Conservation (phyloP, 2,797 vertebrate genomes). For the Parauchenoglanis punctatus region DNA sequence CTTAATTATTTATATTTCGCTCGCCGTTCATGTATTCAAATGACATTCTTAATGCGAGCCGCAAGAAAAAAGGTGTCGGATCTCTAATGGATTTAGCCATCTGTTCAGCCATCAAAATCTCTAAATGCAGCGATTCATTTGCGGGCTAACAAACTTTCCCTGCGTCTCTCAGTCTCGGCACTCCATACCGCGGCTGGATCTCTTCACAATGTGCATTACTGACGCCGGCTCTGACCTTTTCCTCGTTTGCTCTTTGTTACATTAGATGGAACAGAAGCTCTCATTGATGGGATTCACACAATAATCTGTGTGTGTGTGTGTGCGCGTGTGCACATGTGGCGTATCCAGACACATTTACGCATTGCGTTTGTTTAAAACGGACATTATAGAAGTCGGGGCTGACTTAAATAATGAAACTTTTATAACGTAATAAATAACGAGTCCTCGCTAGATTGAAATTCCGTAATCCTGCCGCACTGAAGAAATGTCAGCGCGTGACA, state of each 20-base stretch:
- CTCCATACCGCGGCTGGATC: conserved; percentile 1
- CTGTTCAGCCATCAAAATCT: conserved; percentile 51
- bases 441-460: neutral
- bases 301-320: conserved; percentile 27
- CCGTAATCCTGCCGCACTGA: neutral
- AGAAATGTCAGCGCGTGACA: conserved; percentile 14
- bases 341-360: conserved; percentile 23
- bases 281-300: conserved; percentile 35
- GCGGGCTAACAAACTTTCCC: conserved; percentile 34
- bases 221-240: conserved; percentile 23
- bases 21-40: conserved; percentile 48
- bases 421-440: neutral
- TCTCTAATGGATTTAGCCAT: conserved; percentile 60
- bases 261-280: conserved; percentile 26
- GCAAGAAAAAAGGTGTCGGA: conserved; percentile 53
- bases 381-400: conserved; percentile 5
- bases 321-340: neutral
- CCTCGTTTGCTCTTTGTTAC: conserved; percentile 38
- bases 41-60: conserved; percentile 52
- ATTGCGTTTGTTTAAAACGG: conserved; percentile 25
- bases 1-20: conserved; percentile 47
- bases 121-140: conserved; percentile 56
- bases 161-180: neutral
- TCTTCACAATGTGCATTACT: conserved; percentile 39
- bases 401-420: neutral